Percentiles rank a stretch among this genome's conserved stretches.
phyloP scores from a whole-genome alignment of 2,113 vertebrate genomes.

The Oenanthe oenanthe region DNA sequence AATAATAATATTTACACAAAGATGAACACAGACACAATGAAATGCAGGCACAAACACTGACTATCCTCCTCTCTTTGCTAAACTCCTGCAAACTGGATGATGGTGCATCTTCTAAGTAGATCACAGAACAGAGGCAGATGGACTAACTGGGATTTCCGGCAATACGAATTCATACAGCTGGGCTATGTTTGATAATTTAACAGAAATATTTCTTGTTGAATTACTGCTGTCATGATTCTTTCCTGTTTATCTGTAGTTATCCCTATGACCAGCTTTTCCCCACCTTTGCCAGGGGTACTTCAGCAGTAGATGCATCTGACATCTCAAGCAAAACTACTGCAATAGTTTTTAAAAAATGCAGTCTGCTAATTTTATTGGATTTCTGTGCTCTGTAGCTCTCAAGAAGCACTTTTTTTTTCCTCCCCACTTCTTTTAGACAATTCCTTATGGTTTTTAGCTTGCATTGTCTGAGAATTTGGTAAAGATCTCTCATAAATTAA shows the following conservation, averaged over 20 bases:
- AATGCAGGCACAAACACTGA: not conserved
- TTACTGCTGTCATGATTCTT: not conserved
- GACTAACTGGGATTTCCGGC: slow-evolving; percentile 22
- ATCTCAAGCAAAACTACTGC: not conserved
- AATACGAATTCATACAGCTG: not conserved
- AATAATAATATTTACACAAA: not conserved
- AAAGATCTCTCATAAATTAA: not conserved
- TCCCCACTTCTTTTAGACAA: not conserved
- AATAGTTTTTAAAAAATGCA: not conserved
- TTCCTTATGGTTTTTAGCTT: not conserved
- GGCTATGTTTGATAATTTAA: not conserved
- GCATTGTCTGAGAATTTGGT: not conserved
- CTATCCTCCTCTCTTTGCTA: not conserved
- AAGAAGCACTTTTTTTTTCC: not conserved
- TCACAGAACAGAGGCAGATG: not conserved
- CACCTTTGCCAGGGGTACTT: not conserved
- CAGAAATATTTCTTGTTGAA: not conserved
- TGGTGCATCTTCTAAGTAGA: not conserved
- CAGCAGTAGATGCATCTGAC: not conserved
- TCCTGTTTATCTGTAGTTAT: not conserved
- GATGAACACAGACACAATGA: not conserved
- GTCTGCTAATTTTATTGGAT: not conserved
- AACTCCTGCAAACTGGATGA: not conserved
- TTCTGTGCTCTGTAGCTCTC: not conserved
- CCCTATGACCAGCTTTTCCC: not conserved